Base-by-base conservation (phyloP, 1,140 invertebrate species). In the Hetaerina americana region DNA sequence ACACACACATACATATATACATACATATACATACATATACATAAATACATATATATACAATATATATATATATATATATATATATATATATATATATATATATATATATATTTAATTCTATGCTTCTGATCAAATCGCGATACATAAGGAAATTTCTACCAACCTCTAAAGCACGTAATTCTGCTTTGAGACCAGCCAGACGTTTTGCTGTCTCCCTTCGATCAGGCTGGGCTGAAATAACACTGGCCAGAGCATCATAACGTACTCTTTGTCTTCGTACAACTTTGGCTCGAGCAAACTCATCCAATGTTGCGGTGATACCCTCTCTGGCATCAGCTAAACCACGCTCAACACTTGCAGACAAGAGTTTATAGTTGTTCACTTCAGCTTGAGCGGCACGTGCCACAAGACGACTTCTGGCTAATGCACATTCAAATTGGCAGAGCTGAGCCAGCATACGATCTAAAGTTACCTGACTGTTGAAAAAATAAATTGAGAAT, bases 221-320 rank as follows among this genome's bases (percentile, higher is more conserved):
- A 78, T 96, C 93, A 0, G 95, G 95, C 77, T 97, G 92, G 76
- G 92, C 87, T 75, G 90, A 89, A 74, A 97, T 97, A 2, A 95
- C 87, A 81, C 93, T 92, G 0, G 95, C 94, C 26, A 97, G 76
- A 5, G 94, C 88, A 85, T 97, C 94, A 82, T 97, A 97, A 77
- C 97, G 94, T 82, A 93, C 89, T 76, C 92, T 87, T 80, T 97
- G 95, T 79, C 94, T 94, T 1, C 94, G 85, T 22, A 92, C 87
- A 76, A 88, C 88, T 79, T 94, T 94, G 0, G 92, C 92, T 76
- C 92, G 85, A 70, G 89, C 84, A 22, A 96, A 81, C 73, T 94
- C 88, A 5, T 81, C 77, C 81, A 93, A 93, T 25, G 89, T 91
- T 24, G 82, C 83, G 71, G 90, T 87, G 75, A 95, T 94, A 73